Evolutionary conservation across 2,888 invertebrate genomes (phyloP).

Genomic region (Volucella zonaria): DNA sequence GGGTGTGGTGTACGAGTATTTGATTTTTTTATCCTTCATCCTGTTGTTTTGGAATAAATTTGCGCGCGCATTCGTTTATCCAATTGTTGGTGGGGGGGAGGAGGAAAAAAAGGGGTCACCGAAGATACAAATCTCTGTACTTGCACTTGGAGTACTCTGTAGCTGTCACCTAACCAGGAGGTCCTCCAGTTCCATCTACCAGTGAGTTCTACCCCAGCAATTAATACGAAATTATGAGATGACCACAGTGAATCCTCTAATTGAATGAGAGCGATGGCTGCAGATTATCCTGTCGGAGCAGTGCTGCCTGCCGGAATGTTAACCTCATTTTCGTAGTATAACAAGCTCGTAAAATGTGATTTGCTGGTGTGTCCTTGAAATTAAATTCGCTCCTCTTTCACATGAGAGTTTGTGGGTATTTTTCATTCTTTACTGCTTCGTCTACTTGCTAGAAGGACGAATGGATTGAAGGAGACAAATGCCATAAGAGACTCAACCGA

Average conservation of each 20-base stretch:
- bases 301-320: slow-evolving; percentile 29
- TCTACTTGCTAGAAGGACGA: slow-evolving; percentile 8
- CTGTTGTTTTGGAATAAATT: slow-evolving; percentile 68
- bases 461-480: slow-evolving; percentile 44
- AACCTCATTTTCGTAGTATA: slow-evolving; percentile 66
- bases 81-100: slow-evolving; percentile 44
- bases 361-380: slow-evolving; percentile 69
- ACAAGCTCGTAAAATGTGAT: slow-evolving; percentile 73
- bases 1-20: slow-evolving; percentile 72
- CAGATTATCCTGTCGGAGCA: slow-evolving; percentile 37
- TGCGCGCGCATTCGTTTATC: slow-evolving; percentile 57
- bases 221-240: slow-evolving; percentile 69
- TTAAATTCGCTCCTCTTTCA: slow-evolving; percentile 25
- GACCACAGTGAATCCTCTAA: slow-evolving; percentile 55
- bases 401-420: slow-evolving; percentile 4
- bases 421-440: slow-evolving; percentile 21
- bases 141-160: not conserved
- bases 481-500: slow-evolving; percentile 32
- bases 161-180: slow-evolving; percentile 53
- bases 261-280: slow-evolving; percentile 56
- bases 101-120: not conserved
- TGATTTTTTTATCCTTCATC: slow-evolving; percentile 68
- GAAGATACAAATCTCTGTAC: slow-evolving; percentile 16
- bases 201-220: slow-evolving; percentile 32
- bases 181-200: slow-evolving; percentile 25